Evolutionary conservation across 1,140 invertebrate species (phyloP).

Genomic region (Drosophila kepulauana): DNA sequence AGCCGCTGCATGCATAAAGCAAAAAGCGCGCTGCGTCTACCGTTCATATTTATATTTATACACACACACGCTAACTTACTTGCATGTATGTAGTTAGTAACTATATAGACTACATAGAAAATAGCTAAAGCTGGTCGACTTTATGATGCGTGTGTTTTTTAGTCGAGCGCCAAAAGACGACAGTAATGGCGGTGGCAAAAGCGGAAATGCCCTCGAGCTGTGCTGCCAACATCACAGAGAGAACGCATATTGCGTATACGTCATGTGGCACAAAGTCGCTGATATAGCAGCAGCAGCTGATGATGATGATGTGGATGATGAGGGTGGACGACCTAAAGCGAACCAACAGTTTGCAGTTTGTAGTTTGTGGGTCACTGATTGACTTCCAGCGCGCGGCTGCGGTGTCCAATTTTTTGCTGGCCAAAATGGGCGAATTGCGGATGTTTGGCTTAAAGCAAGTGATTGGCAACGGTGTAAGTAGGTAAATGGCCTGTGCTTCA

Average conservation of each 20-base stretch:
- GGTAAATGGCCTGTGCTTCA: neutral
- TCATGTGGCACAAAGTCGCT: slow-evolving; percentile 27
- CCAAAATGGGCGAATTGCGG: slow-evolving; percentile 11
- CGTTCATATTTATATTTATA: slow-evolving; percentile 63
- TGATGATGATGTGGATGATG: neutral
- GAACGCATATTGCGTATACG: slow-evolving; percentile 44
- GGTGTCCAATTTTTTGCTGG: neutral
- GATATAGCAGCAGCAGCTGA: neutral
- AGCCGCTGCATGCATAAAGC: slow-evolving; percentile 66
- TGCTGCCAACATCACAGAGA: slow-evolving; percentile 42
- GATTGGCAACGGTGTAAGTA: neutral
- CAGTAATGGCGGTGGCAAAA: slow-evolving; percentile 64
- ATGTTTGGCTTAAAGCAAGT: slow-evolving; percentile 1
- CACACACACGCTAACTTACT: slow-evolving; percentile 14
- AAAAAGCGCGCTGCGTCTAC: slow-evolving; percentile 30
- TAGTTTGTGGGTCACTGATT: slow-evolving; percentile 25
- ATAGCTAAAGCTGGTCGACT: slow-evolving; percentile 33
- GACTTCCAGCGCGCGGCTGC: neutral
- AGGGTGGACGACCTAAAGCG: slow-evolving; percentile 15
- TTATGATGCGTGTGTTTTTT: slow-evolving; percentile 42
- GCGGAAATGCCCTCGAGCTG: slow-evolving; percentile 63
- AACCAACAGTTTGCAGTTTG: slow-evolving; percentile 3
- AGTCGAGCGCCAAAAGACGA: slow-evolving; percentile 58
- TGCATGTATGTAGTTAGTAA: neutral
- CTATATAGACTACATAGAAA: slow-evolving; percentile 7